Base-by-base conservation (phyloP, 1,140 invertebrate species). In the Drosophila hydei region DNA sequence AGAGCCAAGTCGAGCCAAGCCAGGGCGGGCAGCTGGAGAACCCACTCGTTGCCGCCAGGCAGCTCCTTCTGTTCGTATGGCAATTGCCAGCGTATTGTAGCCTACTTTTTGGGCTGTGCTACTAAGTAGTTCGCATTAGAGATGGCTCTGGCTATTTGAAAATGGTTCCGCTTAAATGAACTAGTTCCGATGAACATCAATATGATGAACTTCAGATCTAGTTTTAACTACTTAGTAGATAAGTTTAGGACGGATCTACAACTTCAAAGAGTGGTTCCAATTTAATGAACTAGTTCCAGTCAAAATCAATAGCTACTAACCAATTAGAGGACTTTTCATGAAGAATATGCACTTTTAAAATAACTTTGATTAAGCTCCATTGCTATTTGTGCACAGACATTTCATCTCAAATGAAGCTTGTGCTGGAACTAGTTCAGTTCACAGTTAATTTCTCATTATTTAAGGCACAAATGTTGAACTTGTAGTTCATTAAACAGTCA, bases 61-160 rank as follows among this genome's bases (percentile, higher is more conserved):
- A 60, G 56, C 58, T 65, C 59, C 65, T 79, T 48, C 40, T 59
- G 47, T 58, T 77, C 67, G 64, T 62, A 60, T 77, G 67, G 72
- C 62, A 75, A 68, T 54, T 75, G 79, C 30, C 62, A 68, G 59
- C 43, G 33, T 25, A 48, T 45, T 52, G 80, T 60, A 72, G 80
- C 72, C 72, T 76, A 76, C 67, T 73, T 79, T 72, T 62, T 40
- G 72, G 75, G 75, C 62, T 38, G 25, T 54, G 56, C 23, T 14
- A 45, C 36, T 43, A 61, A 52, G 65, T 45, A 60, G 51, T 23
- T 56, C n/a, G 21, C 40, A 25, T 36, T 16, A 38, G 52, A 27
- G 52, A 45, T 55, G 27, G 7, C 4, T n/a, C 5, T 4, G 3
- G 4, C 33, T 12, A 21, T 23, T 12, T 40, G 4, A 19, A 30